These are phyloP conservation scores for Eurypyga helias DNA, from an alignment of 2,113 vertebrate genomes.

Conservation along the genomic window DNA sequence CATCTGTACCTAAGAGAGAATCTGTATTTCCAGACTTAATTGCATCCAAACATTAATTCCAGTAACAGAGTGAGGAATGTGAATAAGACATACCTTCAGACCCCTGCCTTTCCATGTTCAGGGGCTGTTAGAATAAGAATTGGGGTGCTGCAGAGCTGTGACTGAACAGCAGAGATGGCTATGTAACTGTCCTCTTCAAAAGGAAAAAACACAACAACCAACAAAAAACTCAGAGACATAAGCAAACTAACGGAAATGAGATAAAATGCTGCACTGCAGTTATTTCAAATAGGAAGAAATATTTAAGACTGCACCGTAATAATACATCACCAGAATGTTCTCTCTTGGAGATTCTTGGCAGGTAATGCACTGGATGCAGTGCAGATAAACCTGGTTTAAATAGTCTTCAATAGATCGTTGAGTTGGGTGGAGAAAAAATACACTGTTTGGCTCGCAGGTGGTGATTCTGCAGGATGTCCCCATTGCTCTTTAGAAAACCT, in stretches of 20 bases:
- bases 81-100: background rate
- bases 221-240: background rate
- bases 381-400: background rate
- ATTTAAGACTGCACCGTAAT: background rate
- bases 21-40: background rate
- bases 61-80: background rate
- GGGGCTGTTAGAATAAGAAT: background rate
- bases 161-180: background rate
- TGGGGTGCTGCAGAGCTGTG: background rate
- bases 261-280: conserved; percentile 4
- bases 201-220: background rate
- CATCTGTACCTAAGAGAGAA: background rate
- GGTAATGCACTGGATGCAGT: background rate
- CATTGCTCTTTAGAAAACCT: background rate
- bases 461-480: background rate
- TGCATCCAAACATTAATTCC: no score
- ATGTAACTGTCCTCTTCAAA: background rate
- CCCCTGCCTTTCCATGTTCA: background rate
- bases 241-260: background rate
- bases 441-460: background rate
- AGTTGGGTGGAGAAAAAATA: background rate
- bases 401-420: conserved; percentile 6
- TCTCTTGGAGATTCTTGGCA: background rate
- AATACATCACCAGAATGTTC: background rate
- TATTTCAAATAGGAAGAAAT: conserved; percentile 1